Conservation (phyloP, 2,797 vertebrate species). For the Bradypus variegatus region DNA sequence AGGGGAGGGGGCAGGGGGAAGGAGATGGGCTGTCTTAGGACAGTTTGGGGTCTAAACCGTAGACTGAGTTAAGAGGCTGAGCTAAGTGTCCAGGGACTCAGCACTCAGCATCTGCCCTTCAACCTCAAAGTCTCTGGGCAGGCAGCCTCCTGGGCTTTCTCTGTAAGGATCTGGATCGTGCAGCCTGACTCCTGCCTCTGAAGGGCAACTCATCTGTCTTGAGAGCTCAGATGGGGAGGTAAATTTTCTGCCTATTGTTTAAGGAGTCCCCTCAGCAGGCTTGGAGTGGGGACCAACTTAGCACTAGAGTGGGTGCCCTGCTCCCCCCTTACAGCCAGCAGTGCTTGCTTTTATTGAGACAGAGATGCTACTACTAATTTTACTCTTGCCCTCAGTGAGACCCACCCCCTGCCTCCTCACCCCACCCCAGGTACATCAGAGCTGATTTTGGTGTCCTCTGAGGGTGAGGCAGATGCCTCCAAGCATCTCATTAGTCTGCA, state of each 20-base stretch:
- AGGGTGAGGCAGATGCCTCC: slow-evolving; percentile 50
- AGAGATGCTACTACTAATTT: not conserved
- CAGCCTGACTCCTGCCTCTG: not conserved
- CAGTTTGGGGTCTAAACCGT: not conserved
- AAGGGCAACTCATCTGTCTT: not conserved
- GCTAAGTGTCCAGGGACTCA: not conserved
- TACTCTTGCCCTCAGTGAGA: not conserved
- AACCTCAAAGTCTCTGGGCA: not conserved
- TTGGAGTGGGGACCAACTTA: not conserved
- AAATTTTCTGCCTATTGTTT: not conserved
- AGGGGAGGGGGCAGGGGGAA: not conserved
- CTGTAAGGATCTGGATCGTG: not conserved
- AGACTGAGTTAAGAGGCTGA: not conserved
- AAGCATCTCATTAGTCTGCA: slow-evolving; percentile 64
- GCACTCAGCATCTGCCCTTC: not conserved
- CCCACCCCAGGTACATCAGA: not conserved
- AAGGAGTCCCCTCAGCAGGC: not conserved
- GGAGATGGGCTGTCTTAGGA: not conserved
- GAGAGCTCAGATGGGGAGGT: not conserved
- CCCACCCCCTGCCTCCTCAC: not conserved
- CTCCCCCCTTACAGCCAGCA: too few species aligned
- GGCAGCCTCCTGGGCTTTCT: not conserved
- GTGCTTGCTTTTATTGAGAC: not conserved
- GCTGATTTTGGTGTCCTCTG: not conserved
- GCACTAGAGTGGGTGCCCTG: not conserved